Evolutionary conservation across 2,113 vertebrate genomes (phyloP), one percentile per base, ranked within the genome.

Genomic region (Xerus inauris): DNA sequence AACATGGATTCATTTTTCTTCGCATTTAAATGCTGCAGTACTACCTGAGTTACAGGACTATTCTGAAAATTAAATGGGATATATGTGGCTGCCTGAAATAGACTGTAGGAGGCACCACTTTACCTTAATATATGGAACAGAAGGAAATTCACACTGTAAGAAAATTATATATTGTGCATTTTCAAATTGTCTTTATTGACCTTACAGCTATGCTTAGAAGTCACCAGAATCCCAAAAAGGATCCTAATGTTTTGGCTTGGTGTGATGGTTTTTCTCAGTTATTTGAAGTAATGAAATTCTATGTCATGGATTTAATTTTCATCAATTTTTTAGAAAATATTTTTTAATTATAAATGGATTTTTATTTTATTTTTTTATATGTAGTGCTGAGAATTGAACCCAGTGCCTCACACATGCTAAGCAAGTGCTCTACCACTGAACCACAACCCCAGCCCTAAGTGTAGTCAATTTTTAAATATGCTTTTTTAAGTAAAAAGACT

Each of bases 281-380:
- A 49, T 92, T 87, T 38, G 47, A 96, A 45, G 12, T 90, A 77
- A 38, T 83, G n/a, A 91, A 67, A 59, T 83, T 83, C 40, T 81
- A 0, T 62, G 40, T 47, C 73, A 71, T 77, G 35, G 42, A 67
- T 87, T 90, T 93, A 83, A 77, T 95, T 96, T 96, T 81, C n/a
- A n/a, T n/a, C n/a, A n/a, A n/a, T n/a, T n/a, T n/a, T n/a, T n/a
- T n/a, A n/a, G n/a, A n/a, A n/a, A n/a, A n/a, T n/a, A n/a, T n/a
- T n/a, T n/a, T n/a, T n/a, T n/a, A n/a, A n/a, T n/a, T n/a, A n/a
- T n/a, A n/a, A 51, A 9, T 54, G 6, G 45, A 28, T 71, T 86
- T 94, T 54, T 62, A 72, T 57, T 57, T n/a, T n/a, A n/a, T n/a
- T n/a, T n/a, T n/a, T n/a, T n/a, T n/a, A n/a, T n/a, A n/a, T n/a